phyloP scores from a whole-genome alignment of 2,797 vertebrate genomes.

The Meriones psammophilus region DNA sequence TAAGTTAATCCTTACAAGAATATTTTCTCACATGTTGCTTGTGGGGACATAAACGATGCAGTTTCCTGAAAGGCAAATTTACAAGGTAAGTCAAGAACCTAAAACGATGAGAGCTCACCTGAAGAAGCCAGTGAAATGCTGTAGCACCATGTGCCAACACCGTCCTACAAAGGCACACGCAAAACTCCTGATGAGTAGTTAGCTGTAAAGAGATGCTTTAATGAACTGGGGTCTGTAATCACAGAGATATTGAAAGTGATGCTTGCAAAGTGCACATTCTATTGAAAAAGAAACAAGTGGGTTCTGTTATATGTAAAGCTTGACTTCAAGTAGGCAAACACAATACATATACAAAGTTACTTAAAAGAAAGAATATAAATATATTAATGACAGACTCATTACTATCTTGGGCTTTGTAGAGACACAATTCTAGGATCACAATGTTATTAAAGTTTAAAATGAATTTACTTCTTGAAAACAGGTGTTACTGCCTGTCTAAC shows the following conservation, averaged over 20 bases:
- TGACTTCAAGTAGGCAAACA: slow-evolving; percentile 34
- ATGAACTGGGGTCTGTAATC: slow-evolving; percentile 2
- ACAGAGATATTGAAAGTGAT: slow-evolving; percentile 23
- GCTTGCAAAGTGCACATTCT: neutral
- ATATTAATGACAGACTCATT: neutral
- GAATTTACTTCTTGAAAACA: slow-evolving; percentile 25
- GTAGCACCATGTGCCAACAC: neutral
- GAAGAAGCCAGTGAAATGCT: slow-evolving; percentile 26
- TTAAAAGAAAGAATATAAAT: slow-evolving; percentile 33
- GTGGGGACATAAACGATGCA: neutral
- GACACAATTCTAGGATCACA: neutral
- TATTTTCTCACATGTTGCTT: slow-evolving; percentile 3
- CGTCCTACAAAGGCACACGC: neutral
- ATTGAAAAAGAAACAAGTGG: slow-evolving; percentile 40
- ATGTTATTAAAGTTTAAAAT: slow-evolving; percentile 54
- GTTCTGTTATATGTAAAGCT: neutral
- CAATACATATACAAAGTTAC: neutral
- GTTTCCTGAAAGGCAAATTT: slow-evolving; percentile 27
- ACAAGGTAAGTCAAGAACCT: neutral
- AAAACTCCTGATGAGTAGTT: neutral
- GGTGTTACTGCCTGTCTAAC: neutral
- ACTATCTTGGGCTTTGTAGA: slow-evolving; percentile 11
- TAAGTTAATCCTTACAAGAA: neutral
- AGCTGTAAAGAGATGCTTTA: neutral
- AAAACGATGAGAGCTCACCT: slow-evolving; percentile 32